Percentiles rank a stretch among this genome's conserved stretches.
Evolutionary conservation across 2,797 vertebrate species (phyloP).

Genomic region (Morelia viridis): DNA sequence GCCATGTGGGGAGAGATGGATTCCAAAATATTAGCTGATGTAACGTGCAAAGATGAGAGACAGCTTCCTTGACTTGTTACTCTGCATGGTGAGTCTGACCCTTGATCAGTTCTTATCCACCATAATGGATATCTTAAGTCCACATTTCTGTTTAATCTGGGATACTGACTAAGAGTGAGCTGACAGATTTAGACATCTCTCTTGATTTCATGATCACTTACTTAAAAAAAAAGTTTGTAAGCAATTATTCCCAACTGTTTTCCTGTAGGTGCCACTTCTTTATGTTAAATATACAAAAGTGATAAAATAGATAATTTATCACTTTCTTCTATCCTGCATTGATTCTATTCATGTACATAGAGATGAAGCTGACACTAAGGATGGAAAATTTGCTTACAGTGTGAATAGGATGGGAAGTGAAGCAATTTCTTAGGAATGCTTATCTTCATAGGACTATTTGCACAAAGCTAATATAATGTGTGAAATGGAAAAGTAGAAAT

Average conservation of each 20-base stretch:
- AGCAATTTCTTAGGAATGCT: not conserved
- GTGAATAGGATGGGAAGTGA: not conserved
- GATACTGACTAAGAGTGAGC: not conserved
- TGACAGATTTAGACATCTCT: not conserved
- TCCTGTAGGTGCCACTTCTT: not conserved
- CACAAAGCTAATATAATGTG: fast-evolving
- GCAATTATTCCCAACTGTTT: not conserved
- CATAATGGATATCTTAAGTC: conserved; percentile 22
- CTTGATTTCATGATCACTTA: fast-evolving
- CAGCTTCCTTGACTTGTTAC: conserved; percentile 52
- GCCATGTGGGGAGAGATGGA: conserved; percentile 60
- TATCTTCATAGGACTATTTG: not conserved
- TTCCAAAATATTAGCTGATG: conserved; percentile 57
- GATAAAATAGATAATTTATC: not conserved
- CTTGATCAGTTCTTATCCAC: conserved; percentile 57
- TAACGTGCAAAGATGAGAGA: conserved; percentile 54
- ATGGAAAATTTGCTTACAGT: not conserved
- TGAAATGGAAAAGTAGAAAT: not conserved
- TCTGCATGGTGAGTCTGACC: conserved; percentile 68
- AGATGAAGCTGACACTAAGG: not conserved
- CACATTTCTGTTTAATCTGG: not conserved
- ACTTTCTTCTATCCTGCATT: not conserved
- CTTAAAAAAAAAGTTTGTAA: not conserved
- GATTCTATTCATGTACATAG: not conserved
- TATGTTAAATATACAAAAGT: not conserved